Conservation (phyloP, 2,797 vertebrate genomes). For the Cichlasoma orientale region DNA sequence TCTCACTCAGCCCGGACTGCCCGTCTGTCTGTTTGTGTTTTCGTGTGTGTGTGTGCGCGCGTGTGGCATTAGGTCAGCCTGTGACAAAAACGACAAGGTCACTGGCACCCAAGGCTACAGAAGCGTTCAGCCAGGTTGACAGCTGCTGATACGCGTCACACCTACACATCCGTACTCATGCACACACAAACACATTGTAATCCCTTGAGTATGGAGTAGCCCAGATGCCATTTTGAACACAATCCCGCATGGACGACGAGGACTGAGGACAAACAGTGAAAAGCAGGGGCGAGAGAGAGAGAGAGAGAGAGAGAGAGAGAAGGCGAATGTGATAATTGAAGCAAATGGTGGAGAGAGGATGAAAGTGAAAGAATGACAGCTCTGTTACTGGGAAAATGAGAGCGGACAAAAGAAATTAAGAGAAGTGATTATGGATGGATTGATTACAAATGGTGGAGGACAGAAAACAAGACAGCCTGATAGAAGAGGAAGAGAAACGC, state of each 20-base stretch:
- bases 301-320: conserved; percentile 31
- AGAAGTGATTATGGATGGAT: background rate
- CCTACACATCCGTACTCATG: conserved; percentile 2
- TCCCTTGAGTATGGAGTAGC: conserved; percentile 19
- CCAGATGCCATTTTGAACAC: conserved; percentile 43
- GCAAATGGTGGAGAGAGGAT: background rate
- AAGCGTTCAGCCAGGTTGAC: conserved; percentile 35
- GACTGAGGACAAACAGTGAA: conserved; percentile 26
- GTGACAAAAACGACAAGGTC: conserved; percentile 59
- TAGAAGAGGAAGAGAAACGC: conserved; percentile 13
- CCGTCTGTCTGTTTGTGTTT: conserved; percentile 46
- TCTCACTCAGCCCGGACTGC: conserved; percentile 1
- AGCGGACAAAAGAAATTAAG: background rate
- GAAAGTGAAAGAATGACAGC: background rate
- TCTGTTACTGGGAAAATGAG: conserved; percentile 2
- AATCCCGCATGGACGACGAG: conserved; percentile 25
- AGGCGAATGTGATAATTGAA: conserved; percentile 23
- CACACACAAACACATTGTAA: conserved; percentile 29
- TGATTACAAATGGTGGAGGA: conserved; percentile 13
- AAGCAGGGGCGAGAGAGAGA: conserved; percentile 9
- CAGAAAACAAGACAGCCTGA: conserved; percentile 27
- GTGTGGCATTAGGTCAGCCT: conserved; percentile 29
- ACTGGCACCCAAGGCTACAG: conserved; percentile 6
- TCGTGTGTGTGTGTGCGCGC: background rate
- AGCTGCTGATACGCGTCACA: conserved; percentile 21